Conservation (phyloP, 2,113 vertebrate genomes). For the Chroicocephalus ridibundus region DNA sequence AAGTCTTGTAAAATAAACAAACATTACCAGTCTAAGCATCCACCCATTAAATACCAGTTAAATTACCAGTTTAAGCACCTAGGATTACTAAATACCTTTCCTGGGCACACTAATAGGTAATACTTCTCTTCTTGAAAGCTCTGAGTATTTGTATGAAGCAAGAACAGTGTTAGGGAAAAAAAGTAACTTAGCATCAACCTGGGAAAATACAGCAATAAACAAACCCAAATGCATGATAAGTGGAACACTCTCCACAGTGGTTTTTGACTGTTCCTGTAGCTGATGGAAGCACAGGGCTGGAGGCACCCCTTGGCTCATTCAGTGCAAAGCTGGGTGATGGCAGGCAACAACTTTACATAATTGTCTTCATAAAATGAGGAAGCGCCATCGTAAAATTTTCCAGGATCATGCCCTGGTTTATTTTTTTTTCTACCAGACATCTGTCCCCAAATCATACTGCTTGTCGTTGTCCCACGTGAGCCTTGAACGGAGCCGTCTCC, state of each 20-base stretch:
- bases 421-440: not conserved
- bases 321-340: not conserved
- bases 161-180: not conserved
- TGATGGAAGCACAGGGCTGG: not conserved
- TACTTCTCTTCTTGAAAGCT: constrained; percentile 29
- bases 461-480: not conserved
- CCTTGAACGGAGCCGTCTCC: not conserved
- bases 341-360: not conserved
- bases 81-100: constrained; percentile 52
- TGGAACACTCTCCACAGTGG: not conserved
- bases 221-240: not conserved
- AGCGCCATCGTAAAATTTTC: fast-evolving
- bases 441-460: not conserved
- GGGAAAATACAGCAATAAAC: constrained; percentile 5
- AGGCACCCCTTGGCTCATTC: not conserved
- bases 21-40: constrained; percentile 20
- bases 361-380: not conserved
- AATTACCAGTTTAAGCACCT: constrained; percentile 39
- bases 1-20: constrained; percentile 45
- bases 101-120: constrained; percentile 27
- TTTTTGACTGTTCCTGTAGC: not conserved
- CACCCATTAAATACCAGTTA: constrained; percentile 45
- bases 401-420: not conserved
- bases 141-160: constrained; percentile 6
- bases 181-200: not conserved